Evolutionary conservation across 1,140 invertebrate genomes (phyloP).

Genomic region (Orchesella cincta): DNA sequence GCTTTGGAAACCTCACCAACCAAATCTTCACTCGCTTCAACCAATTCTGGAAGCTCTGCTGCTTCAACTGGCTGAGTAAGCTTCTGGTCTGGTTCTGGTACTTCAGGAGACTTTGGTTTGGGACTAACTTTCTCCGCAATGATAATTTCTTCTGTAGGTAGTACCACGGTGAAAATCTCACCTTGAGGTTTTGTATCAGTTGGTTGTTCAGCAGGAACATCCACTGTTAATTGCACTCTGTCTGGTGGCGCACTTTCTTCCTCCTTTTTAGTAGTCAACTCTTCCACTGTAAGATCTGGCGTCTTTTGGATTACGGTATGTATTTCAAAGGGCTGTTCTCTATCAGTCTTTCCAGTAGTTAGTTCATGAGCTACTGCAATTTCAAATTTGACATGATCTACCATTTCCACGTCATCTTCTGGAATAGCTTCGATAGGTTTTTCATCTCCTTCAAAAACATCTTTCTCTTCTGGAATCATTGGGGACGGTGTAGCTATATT

Average conservation of each 20-base stretch:
- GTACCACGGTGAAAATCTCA: slow-evolving; percentile 6
- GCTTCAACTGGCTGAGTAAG: no score
- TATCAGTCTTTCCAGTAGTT: neutral
- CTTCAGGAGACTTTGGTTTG: neutral
- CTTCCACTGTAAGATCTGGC: no score
- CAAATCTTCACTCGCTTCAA: neutral
- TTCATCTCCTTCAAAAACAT: neutral
- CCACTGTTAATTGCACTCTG: no score
- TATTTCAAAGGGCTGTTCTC: no score
- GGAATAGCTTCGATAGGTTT: neutral
- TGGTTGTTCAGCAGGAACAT: neutral
- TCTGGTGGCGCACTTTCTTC: no score
- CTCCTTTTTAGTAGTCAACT: no score
- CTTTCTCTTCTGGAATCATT: neutral
- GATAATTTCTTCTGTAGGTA: neutral
- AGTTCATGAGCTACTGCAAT: neutral
- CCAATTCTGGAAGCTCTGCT: slow-evolving; percentile 11
- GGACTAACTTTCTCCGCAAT: neutral
- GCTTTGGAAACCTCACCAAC: no score
- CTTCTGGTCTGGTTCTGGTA: no score
- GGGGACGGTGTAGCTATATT: neutral
- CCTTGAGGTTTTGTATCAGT: neutral
- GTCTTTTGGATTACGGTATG: no score
- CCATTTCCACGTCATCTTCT: neutral
- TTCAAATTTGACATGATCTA: neutral